Evolutionary conservation across 92 coral and sea anemone genomes (phyloP).

Genomic region (Bergia puertoricense): DNA sequence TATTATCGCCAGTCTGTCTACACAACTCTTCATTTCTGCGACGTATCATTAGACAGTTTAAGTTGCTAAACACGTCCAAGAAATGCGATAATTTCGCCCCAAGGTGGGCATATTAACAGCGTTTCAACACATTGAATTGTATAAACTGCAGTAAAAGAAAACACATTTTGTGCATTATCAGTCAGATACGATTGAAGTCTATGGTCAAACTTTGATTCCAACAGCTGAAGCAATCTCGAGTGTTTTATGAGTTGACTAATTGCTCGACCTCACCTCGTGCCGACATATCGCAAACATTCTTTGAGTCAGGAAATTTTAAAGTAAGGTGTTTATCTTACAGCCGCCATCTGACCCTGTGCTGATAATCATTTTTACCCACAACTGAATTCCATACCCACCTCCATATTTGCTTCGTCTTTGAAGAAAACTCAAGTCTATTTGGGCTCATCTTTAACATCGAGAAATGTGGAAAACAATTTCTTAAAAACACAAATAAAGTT

Average conservation of each 20-base stretch:
- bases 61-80: not conserved
- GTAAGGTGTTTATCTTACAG: conserved; percentile 33
- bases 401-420: not conserved
- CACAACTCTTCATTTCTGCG: not conserved
- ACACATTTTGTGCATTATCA: not conserved
- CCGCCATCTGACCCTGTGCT: conserved; percentile 35
- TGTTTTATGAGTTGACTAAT: conserved; percentile 33
- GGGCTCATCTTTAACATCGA: not conserved
- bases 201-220: not conserved
- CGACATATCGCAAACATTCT: conserved; percentile 24
- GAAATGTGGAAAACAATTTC: not conserved
- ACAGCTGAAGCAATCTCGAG: conserved; percentile 3
- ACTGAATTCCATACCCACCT: not conserved
- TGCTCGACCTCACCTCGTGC: conserved; percentile 19
- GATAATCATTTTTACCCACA: conserved; percentile 29
- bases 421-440: not conserved
- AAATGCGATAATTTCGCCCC: conserved; percentile 21
- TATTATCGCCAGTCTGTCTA: conserved; percentile 5
- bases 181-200: not conserved
- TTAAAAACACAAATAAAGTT: not conserved
- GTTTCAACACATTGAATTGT: conserved; percentile 25
- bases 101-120: not conserved
- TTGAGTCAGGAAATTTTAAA: conserved; percentile 35
- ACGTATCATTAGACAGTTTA: conserved; percentile 9
- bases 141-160: conserved; percentile 4